Conservation (phyloP, 2,113 vertebrate species). For the Oreotrochilus melanogaster region DNA sequence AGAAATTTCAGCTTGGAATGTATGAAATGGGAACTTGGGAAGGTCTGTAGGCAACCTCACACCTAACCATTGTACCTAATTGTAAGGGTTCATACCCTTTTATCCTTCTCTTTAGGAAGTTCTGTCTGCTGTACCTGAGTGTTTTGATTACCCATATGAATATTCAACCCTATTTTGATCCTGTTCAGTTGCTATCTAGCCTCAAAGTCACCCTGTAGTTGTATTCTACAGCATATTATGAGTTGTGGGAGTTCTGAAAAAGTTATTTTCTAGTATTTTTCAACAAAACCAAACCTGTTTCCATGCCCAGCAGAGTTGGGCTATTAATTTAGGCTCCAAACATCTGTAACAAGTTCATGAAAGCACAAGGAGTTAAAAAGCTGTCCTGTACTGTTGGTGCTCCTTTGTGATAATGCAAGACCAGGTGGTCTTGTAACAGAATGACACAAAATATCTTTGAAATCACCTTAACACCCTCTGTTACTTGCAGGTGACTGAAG, state of each 20-base stretch:
- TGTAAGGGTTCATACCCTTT: not conserved
- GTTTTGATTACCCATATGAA: not conserved
- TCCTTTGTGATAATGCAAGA: not conserved
- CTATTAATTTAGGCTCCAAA: not conserved
- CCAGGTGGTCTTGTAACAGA: not conserved
- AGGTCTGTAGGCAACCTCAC: not conserved
- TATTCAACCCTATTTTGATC: not conserved
- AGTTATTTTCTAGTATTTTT: not conserved
- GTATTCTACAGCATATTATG: not conserved
- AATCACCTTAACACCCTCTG: not conserved
- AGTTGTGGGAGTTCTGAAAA: not conserved
- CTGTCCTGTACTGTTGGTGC: not conserved
- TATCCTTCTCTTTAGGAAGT: not conserved
- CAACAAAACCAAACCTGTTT: not conserved
- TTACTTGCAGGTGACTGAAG: not conserved
- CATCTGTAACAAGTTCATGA: not conserved
- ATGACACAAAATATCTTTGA: not conserved
- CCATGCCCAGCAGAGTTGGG: not conserved
- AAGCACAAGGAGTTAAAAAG: not conserved
- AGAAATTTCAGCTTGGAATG: not conserved
- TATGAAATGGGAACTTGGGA: not conserved
- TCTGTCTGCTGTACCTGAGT: not conserved
- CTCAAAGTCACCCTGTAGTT: not conserved
- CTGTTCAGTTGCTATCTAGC: not conserved
- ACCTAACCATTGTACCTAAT: not conserved